These are phyloP conservation scores for Aleiodes sp. DNA, from an alignment of 1,140 invertebrate genomes.

Conservation along the genomic window DNA sequence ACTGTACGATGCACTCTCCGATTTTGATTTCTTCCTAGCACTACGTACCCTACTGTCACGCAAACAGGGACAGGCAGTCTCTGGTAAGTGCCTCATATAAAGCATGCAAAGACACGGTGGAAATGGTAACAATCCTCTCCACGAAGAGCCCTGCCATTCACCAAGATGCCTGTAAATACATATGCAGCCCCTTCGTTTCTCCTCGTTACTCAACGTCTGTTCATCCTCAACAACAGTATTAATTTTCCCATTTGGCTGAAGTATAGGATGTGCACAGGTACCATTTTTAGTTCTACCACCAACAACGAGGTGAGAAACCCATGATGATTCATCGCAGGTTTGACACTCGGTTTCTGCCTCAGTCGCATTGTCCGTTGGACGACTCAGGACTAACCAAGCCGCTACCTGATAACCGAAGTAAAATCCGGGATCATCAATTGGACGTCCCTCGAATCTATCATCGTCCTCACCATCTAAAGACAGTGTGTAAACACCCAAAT, in stretches of 20 bases:
- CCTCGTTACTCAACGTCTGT: neutral
- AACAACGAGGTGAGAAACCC: constrained; percentile 27
- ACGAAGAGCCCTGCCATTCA: constrained; percentile 26
- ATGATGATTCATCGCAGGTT: constrained; percentile 13
- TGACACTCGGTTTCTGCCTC: constrained; percentile 21
- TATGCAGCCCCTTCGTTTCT: constrained; percentile 10
- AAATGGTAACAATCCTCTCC: constrained; percentile 20
- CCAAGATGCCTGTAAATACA: constrained; percentile 26
- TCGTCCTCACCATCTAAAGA: neutral
- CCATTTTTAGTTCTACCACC: constrained; percentile 21
- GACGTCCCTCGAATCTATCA: neutral
- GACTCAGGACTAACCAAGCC: constrained; percentile 18
- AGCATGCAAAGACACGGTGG: constrained; percentile 31
- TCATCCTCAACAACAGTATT: neutral
- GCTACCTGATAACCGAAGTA: constrained; percentile 30
- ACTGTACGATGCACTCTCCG: neutral
- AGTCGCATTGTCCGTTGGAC: neutral
- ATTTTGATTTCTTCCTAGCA: constrained; percentile 4
- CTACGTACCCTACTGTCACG: neutral
- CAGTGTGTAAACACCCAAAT: neutral
- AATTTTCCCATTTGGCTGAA: neutral
- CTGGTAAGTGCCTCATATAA: constrained; percentile 1
- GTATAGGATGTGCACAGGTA: constrained; percentile 22
- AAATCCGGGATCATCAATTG: neutral
- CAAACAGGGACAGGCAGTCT: constrained; percentile 19